These are phyloP conservation scores for Gymnosoma rotundatum DNA, from an alignment of 2,888 invertebrate genomes.

Conservation along the genomic window DNA sequence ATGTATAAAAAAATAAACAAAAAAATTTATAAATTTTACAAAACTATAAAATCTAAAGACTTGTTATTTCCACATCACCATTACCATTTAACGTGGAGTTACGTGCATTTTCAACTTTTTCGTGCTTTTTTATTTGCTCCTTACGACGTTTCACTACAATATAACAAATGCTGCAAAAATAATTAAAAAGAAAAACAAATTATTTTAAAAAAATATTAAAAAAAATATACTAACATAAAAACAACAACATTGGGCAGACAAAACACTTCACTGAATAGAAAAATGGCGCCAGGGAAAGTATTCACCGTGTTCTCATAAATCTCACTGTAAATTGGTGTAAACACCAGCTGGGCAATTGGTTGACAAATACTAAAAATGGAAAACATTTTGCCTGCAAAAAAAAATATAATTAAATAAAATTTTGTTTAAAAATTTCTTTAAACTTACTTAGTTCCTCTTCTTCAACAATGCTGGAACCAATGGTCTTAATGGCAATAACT, in stretches of 20 bases:
- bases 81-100: background rate
- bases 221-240: slow-evolving; percentile 77
- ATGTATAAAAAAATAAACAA: too few species aligned
- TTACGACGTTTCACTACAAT: slow-evolving; percentile 62
- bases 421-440: background rate
- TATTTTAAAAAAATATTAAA: background rate
- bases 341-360: slow-evolving; percentile 80
- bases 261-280: slow-evolving; percentile 80
- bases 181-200: background rate
- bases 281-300: slow-evolving; percentile 81
- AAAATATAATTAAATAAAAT: slow-evolving; percentile 7
- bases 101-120: slow-evolving; percentile 33
- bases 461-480: slow-evolving; percentile 80
- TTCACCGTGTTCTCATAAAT: slow-evolving; percentile 79
- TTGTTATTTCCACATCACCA: slow-evolving; percentile 63
- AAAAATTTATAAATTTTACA: background rate
- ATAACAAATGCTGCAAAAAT: slow-evolving; percentile 61
- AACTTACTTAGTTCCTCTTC: slow-evolving; percentile 79
- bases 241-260: slow-evolving; percentile 80
- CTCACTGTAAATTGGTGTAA: slow-evolving; percentile 80
- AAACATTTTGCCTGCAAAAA: slow-evolving; percentile 77
- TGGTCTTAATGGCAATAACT: slow-evolving; percentile 81
- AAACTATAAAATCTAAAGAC: slow-evolving; percentile 42
- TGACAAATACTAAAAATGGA: slow-evolving; percentile 81
- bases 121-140: slow-evolving; percentile 10